A percentile compares a stretch with the other conserved stretches of the same genome.
phyloP scores from a whole-genome alignment of 1,140 invertebrate species.

The Apis cerana region DNA sequence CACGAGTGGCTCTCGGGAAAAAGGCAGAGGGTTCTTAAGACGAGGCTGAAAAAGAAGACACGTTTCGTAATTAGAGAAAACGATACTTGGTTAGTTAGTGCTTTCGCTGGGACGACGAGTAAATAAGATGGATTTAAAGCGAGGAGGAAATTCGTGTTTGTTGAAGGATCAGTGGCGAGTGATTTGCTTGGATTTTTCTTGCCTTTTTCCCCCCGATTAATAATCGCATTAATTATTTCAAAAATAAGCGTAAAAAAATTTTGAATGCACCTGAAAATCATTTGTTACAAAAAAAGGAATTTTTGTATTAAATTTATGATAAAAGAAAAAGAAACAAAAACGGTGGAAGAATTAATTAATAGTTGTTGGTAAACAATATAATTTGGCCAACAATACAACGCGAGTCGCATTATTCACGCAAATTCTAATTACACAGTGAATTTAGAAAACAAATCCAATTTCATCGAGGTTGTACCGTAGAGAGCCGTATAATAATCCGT shows the following conservation, averaged over 20 bases:
- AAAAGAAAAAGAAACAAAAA: neutral
- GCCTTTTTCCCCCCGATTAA: neutral
- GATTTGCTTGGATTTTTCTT: neutral
- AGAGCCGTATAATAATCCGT: conserved; percentile 4
- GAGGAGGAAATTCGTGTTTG: neutral
- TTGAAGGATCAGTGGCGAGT: neutral
- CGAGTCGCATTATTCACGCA: neutral
- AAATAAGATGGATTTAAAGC: neutral
- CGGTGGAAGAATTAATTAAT: neutral
- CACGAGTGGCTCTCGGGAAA: neutral
- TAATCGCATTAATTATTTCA: too few relatives aligned
- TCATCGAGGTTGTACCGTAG: neutral
- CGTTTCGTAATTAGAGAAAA: neutral
- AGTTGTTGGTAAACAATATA: neutral
- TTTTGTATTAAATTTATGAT: too few relatives aligned
- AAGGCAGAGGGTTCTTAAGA: neutral
- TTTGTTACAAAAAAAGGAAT: too few relatives aligned
- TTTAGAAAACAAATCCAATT: conserved; percentile 17
- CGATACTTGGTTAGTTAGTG: neutral
- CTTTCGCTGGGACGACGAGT: neutral
- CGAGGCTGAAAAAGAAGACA: neutral
- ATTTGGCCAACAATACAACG: neutral
- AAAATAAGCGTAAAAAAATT: too few relatives aligned
- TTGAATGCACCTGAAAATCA: too few relatives aligned
- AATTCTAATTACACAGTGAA: neutral